phyloP scores from a whole-genome alignment of 2,797 vertebrate species.

The Kryptopterus vitreolus region DNA sequence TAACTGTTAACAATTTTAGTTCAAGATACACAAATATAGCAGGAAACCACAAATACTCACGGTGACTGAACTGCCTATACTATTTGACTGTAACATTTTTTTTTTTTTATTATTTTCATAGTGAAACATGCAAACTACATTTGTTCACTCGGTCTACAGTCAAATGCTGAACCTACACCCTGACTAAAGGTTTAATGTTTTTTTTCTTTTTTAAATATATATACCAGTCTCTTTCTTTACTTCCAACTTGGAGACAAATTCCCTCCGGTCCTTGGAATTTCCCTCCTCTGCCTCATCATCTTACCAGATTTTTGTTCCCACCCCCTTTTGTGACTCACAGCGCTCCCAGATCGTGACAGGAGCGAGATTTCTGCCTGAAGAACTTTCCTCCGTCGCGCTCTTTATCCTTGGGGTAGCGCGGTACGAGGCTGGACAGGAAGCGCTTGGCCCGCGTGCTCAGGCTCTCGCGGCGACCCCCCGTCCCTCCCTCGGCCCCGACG shows the following conservation, averaged over 20 bases:
- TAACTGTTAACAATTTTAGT: background rate
- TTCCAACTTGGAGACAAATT: background rate
- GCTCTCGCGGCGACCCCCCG: conserved; percentile 79
- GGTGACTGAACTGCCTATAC: conserved; percentile 3
- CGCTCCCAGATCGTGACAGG: conserved; percentile 90
- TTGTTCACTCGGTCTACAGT: conserved; percentile 14
- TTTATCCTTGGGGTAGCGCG: conserved; percentile 73
- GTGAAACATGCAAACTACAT: conserved; percentile 36
- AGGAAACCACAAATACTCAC: conserved; percentile 25
- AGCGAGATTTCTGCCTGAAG: conserved; percentile 86
- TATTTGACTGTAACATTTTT: background rate
- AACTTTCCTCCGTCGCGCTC: conserved; percentile 70
- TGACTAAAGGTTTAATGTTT: background rate
- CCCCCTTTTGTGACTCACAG: conserved; percentile 50
- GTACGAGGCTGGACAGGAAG: conserved; percentile 85
- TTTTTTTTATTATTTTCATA: background rate
- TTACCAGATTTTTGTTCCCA: conserved; percentile 3
- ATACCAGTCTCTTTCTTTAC: background rate
- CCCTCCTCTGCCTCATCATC: conserved; percentile 30
- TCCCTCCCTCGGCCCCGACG: conserved; percentile 67
- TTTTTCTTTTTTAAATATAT: background rate
- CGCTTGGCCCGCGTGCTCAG: conserved; percentile 87
- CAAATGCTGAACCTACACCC: background rate
- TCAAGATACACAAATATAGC: conserved; percentile 27
- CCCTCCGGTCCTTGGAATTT: background rate